A percentile compares a stretch with the other conserved stretches of the same genome.
These are phyloP conservation scores for Conopomorpha cramerella DNA, from an alignment of 1,140 invertebrate genomes.

Conservation along the genomic window DNA sequence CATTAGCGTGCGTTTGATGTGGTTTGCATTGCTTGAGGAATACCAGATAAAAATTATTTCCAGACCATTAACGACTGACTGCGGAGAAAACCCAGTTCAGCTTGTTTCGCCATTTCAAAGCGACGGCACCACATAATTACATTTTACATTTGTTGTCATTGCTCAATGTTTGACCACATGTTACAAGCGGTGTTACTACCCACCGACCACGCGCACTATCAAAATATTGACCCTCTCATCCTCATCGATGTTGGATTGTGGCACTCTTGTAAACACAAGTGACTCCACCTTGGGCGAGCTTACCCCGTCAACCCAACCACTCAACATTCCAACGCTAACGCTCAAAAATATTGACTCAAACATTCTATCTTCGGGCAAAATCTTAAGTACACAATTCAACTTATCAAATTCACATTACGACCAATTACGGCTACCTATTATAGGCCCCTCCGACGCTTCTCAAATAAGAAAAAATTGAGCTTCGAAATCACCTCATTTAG, in stretches of 20 bases:
- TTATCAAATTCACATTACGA: slow-evolving; percentile 35
- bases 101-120: slow-evolving; percentile 28
- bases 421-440: slow-evolving; percentile 25
- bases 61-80: slow-evolving; percentile 12
- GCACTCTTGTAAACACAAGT: slow-evolving; percentile 42
- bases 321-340: not conserved
- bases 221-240: slow-evolving; percentile 56
- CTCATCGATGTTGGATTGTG: slow-evolving; percentile 29
- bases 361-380: not conserved
- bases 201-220: slow-evolving; percentile 43
- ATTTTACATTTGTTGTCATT: too few relatives aligned
- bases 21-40: too few relatives aligned
- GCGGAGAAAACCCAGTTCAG: slow-evolving; percentile 24
- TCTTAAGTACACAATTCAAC: slow-evolving; percentile 4
- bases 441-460: slow-evolving; percentile 18
- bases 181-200: slow-evolving; percentile 43
- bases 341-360: not conserved
- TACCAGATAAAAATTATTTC: too few relatives aligned
- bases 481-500: slow-evolving; percentile 25
- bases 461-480: not conserved
- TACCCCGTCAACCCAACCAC: slow-evolving; percentile 29
- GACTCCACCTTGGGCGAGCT: slow-evolving; percentile 34
- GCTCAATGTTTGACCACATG: slow-evolving; percentile 54
- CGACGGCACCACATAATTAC: slow-evolving; percentile 22
- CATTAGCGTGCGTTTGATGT: too few relatives aligned